A percentile compares a stretch with the other conserved stretches of the same genome.
Conservation (phyloP, 2,797 vertebrate genomes). For the Darevskia mixta region DNA sequence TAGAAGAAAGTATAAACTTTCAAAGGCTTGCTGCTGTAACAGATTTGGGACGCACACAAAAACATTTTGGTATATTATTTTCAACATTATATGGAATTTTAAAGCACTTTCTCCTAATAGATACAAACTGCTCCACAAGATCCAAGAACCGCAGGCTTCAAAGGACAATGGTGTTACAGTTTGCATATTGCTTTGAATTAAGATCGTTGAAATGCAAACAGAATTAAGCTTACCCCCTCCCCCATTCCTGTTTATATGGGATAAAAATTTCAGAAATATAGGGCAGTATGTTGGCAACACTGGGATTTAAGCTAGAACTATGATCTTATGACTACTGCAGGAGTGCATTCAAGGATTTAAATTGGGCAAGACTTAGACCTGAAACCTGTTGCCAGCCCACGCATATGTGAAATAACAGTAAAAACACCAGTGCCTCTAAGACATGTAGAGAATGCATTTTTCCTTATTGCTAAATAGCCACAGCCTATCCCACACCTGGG, state of each 20-base stretch:
- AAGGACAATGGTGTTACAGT: too few relatives aligned
- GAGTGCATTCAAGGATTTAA: background rate
- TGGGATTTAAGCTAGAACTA: background rate
- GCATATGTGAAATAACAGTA: background rate
- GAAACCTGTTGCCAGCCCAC: background rate
- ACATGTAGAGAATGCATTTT: background rate
- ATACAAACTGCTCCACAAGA: too few relatives aligned
- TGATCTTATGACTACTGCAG: background rate
- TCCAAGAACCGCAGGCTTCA: too few relatives aligned
- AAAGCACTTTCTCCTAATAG: too few relatives aligned
- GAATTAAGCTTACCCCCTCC: too few relatives aligned
- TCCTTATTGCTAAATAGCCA: background rate
- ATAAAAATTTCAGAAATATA: background rate
- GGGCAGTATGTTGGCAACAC: background rate
- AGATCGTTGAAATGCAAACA: too few relatives aligned
- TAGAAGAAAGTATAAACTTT: too few relatives aligned
- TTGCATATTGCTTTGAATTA: background rate
- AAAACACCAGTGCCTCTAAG: background rate
- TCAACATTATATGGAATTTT: too few relatives aligned
- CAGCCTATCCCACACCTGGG: background rate
- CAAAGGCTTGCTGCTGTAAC: too few relatives aligned
- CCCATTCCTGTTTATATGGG: too few relatives aligned
- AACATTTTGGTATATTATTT: too few relatives aligned
- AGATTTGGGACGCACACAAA: too few relatives aligned
- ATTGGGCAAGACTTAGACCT: background rate